Base-by-base conservation (phyloP, 64 coral and sea anemone species). In the Montipora cactus region DNA sequence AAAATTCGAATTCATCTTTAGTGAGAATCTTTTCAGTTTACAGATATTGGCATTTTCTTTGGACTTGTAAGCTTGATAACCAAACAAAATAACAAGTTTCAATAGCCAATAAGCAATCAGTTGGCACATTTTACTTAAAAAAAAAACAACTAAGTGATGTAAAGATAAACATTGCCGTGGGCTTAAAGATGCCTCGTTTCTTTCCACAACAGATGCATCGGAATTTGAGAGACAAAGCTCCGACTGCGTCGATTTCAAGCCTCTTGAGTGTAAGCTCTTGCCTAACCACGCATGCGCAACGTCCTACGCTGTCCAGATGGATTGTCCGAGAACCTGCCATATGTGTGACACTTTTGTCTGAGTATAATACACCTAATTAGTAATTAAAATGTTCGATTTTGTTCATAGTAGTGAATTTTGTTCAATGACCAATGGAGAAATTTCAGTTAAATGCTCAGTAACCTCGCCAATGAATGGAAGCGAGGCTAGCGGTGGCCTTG, bases 231-330 rank as follows among this genome's bases (percentile, higher is more conserved):
- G 45, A 71, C 44, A 50, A 18, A 86, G 19, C 62, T 84, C 58
- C 5, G 59, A 84, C 37, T 86, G 82, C 11, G 3, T 71, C 47
- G 82, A 86, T 72, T 25, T 49, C 9, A 71, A 86, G 44, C 82
- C 82, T 2, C n/a, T 21, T 2, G 15, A 13, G 18, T 86, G 82
- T 47, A 62, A 71, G 46, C 18, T 44, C 5, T 0, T 64, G 58
- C 23, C 19, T 18, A 8, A 7, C 16, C 2, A 9, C 1, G 6
- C 8, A 3, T 86, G 82, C 47, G 46, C 2, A 11, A 13, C 2
- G 8, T 23, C 8, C 1, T 1, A 46, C 16, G 2, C 46, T 20
- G 10, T 23, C 45, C 62, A 71, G 66, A 50, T 48, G 28, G 10
- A 71, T 16, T 86, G 82, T 25, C 18, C 46, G 10, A 68, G 82